phyloP scores from a whole-genome alignment of 2,113 vertebrate species.

The Hippocampus mohnikei region DNA sequence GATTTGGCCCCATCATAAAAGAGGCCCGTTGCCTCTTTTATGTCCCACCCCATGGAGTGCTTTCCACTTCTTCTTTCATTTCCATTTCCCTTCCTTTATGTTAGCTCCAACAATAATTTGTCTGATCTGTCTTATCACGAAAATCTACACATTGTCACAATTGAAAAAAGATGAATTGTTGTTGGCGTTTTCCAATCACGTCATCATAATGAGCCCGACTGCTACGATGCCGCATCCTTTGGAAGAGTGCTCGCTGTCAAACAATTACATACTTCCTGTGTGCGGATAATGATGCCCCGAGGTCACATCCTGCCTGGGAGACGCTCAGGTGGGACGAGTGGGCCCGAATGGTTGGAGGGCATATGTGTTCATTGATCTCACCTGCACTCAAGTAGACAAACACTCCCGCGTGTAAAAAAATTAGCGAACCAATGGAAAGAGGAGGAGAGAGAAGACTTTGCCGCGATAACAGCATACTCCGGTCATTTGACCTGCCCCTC shows the following conservation, averaged over 20 bases:
- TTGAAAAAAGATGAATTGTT: not conserved
- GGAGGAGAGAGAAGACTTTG: conserved; percentile 13
- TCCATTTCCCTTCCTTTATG: conserved; percentile 17
- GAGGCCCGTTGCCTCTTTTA: conserved; percentile 56
- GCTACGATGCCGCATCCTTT: conserved; percentile 27
- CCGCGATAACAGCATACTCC: conserved; percentile 20
- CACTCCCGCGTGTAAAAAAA: conserved; percentile 38
- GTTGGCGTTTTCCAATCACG: not conserved
- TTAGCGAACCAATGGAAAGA: conserved; percentile 33
- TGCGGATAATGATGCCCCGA: conserved; percentile 56
- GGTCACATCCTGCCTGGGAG: conserved; percentile 63
- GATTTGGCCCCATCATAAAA: conserved; percentile 74
- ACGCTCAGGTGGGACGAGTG: conserved; percentile 35
- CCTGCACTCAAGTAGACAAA: conserved; percentile 43
- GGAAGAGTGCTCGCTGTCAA: conserved; percentile 48
- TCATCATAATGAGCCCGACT: conserved; percentile 2
- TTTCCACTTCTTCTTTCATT: conserved; percentile 19
- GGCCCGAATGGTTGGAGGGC: conserved; percentile 34
- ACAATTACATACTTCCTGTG: conserved; percentile 62
- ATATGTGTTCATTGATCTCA: conserved; percentile 37
- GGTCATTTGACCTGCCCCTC: conserved; percentile 20
- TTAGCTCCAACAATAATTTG: conserved; percentile 10
- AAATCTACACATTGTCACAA: conserved; percentile 26
- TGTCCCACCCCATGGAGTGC: conserved; percentile 48
- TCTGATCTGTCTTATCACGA: not conserved